Evolutionary conservation across 2,113 vertebrate species (phyloP).

Genomic region (Cyanistes caeruleus): DNA sequence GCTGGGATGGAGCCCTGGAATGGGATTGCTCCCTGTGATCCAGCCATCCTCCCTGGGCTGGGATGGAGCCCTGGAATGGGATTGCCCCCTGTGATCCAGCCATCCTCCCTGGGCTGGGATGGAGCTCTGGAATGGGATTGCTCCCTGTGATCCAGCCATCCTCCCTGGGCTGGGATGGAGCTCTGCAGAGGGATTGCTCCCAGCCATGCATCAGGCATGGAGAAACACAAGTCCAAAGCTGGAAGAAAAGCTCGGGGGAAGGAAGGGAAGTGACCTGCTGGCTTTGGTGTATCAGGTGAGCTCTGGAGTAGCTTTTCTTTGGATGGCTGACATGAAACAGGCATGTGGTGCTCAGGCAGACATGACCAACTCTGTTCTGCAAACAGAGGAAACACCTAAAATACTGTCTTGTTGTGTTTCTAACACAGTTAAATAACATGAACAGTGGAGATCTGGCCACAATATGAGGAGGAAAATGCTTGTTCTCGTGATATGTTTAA

Average conservation of each 20-base stretch:
- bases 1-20: not conserved
- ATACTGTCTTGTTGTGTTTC: not conserved
- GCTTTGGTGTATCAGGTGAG: not conserved
- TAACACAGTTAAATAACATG: not conserved
- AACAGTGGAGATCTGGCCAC: not conserved
- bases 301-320: not conserved
- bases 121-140: fast-evolving
- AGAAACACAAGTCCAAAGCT: not conserved
- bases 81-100: not conserved
- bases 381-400: not conserved
- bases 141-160: not conserved
- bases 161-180: not conserved
- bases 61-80: not conserved
- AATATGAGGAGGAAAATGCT: not conserved
- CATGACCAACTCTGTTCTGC: not conserved
- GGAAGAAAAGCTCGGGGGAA: not conserved
- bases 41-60: fast-evolving
- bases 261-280: not conserved
- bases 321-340: not conserved
- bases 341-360: not conserved
- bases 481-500: not conserved
- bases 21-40: not conserved
- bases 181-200: not conserved
- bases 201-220: fast-evolving
- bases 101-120: not conserved